phyloP scores from a whole-genome alignment of 1,140 invertebrate genomes.

The Mamestra configurata region DNA sequence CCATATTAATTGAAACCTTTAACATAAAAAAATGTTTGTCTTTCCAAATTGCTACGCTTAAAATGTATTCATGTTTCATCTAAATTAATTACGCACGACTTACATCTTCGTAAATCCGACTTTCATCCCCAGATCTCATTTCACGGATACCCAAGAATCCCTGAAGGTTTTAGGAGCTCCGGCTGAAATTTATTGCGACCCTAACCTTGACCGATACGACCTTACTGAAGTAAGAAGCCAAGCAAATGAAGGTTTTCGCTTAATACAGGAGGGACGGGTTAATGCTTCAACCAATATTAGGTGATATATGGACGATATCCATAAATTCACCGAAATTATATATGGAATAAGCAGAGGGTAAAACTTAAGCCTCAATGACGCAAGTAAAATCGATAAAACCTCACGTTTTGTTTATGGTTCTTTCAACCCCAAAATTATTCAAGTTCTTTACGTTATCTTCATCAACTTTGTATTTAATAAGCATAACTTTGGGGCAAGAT shows the following conservation, averaged over 20 bases:
- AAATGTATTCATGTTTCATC: background rate
- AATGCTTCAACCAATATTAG: background rate
- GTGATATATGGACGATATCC: background rate
- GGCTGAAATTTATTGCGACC: slow-evolving; percentile 27
- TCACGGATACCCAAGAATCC: slow-evolving; percentile 16
- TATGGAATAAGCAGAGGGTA: background rate
- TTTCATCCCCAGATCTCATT: slow-evolving; percentile 8
- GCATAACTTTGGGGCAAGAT: background rate
- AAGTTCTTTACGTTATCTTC: background rate
- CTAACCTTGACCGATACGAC: slow-evolving; percentile 13
- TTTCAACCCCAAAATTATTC: background rate
- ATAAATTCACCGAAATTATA: background rate
- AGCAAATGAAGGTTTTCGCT: slow-evolving; percentile 7
- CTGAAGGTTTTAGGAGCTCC: slow-evolving; percentile 4
- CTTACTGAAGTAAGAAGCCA: slow-evolving; percentile 21
- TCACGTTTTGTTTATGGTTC: background rate
- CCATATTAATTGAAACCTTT: too few relatives aligned
- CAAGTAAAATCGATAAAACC: background rate
- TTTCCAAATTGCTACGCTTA: too few relatives aligned
- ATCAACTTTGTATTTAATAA: background rate
- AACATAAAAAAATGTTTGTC: too few relatives aligned
- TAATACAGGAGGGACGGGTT: background rate
- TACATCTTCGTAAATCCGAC: background rate
- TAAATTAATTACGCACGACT: background rate
- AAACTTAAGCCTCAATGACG: background rate